Conservation (phyloP, 2,888 invertebrate species). For the Emesis russula region DNA sequence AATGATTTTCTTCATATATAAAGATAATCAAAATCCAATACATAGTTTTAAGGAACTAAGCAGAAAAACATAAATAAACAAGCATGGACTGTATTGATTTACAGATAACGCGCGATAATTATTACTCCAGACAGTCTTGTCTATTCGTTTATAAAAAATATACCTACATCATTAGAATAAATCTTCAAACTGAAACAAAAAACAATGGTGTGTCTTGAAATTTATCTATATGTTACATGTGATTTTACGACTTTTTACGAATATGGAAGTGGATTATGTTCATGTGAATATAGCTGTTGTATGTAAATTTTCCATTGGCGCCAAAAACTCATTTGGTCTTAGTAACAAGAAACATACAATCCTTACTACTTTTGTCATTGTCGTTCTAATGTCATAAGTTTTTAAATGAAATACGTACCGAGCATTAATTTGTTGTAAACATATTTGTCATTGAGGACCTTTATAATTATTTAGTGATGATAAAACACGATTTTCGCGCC, state of each 20-base stretch:
- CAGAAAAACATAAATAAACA: background rate
- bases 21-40: no score
- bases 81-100: background rate
- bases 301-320: constrained; percentile 8
- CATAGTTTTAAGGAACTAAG: background rate
- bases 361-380: no score
- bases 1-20: no score
- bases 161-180: background rate
- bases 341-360: no score
- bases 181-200: background rate
- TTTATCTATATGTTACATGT: background rate
- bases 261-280: constrained; percentile 2
- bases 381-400: no score
- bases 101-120: background rate
- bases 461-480: no score
- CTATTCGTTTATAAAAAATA: background rate
- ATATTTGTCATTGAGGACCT: no score
- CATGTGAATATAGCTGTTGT: background rate
- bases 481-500: no score
- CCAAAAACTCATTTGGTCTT: background rate
- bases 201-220: background rate
- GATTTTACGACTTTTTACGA: background rate
- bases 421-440: no score
- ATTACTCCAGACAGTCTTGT: background rate
- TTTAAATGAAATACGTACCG: no score